Base-by-base conservation (phyloP, 2,888 invertebrate genomes). In the Polia nebulosa region DNA sequence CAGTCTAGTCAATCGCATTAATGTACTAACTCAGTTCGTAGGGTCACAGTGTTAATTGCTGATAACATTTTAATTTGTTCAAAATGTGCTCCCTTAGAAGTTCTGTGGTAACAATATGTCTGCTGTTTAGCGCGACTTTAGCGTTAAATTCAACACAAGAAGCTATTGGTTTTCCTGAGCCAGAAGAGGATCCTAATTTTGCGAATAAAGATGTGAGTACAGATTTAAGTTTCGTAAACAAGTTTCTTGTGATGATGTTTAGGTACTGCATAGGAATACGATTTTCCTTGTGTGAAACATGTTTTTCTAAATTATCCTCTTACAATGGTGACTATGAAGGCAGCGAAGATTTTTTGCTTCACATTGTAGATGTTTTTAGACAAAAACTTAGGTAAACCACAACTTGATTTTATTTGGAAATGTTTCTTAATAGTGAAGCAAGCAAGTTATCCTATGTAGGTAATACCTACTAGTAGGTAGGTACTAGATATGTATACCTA, bases 121-220 rank as follows among this genome's bases (percentile, higher is more conserved):
- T 86, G 52, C 68, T 91, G 41, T 71, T 88, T 39, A 80, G 80
- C 80, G 83, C 72, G 22, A 72, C 81, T 55, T 78, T 81, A 6
- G 88, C 87, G 52, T 75, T 76, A 66, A 90, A 85, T 51, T 76
- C 71, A 25, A 83, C 80, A 44, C 85, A 83, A 72, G 91, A 88
- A 77, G 85, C 87, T 17, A 93, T 95, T 73, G 94, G 94, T 74
- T 95, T 94, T 87, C 95, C 95, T 22, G 95, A 95, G 82, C 47
- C 78, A 7, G 95, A 95, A 80, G 95, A 94, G 85, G 89, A 94
- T 75, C 79, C 83, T 0, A 87, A 83, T 64, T 63, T 88, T 76
- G 87, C 85, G 74, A 95, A 95, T 81, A 93, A 92, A 89, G 91
- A 94, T 74, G 95, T 95, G 81, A 89, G 88, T 87, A 62, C 7